Evolutionary conservation across 2,113 vertebrate species (phyloP).

Genomic region (Calypte anna): DNA sequence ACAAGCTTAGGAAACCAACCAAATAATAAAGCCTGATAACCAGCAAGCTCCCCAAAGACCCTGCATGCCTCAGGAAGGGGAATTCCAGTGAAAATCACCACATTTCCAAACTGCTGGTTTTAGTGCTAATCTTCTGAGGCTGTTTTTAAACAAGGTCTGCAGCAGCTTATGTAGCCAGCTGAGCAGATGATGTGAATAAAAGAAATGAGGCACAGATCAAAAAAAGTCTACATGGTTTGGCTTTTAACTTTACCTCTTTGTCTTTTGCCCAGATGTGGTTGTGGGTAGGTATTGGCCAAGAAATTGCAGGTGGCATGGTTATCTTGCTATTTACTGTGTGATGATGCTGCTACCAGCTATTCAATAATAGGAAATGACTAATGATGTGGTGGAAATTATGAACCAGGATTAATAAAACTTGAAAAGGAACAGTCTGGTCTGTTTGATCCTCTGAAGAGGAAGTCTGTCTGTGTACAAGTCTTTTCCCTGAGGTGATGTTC

Average conservation of each 20-base stretch:
- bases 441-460: constrained; percentile 82
- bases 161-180: constrained; percentile 71
- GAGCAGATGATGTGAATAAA: constrained; percentile 76
- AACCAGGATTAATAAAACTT: constrained; percentile 85
- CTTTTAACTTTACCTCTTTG: constrained; percentile 65
- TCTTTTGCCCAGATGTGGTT: constrained; percentile 75
- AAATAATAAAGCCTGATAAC: constrained; percentile 4
- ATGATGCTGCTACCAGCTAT: constrained; percentile 73
- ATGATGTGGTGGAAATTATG: constrained; percentile 83
- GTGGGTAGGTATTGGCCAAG: constrained; percentile 67
- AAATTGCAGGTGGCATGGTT: constrained; percentile 72
- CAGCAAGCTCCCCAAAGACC: background rate
- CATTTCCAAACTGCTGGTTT: constrained; percentile 30
- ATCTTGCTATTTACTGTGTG: constrained; percentile 64
- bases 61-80: background rate
- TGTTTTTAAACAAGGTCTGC: constrained; percentile 46
- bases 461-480: constrained; percentile 75
- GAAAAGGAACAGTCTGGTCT: constrained; percentile 80
- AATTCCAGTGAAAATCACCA: constrained; percentile 47
- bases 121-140: constrained; percentile 38
- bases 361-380: constrained; percentile 85
- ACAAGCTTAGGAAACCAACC: constrained; percentile 2
- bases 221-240: constrained; percentile 64
- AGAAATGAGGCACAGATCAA: constrained; percentile 78
- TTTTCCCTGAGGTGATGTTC: constrained; percentile 80